Percentiles rank a stretch among this genome's conserved stretches.
Conservation (phyloP, 2,797 vertebrate genomes). For the Diplodus sargus region DNA sequence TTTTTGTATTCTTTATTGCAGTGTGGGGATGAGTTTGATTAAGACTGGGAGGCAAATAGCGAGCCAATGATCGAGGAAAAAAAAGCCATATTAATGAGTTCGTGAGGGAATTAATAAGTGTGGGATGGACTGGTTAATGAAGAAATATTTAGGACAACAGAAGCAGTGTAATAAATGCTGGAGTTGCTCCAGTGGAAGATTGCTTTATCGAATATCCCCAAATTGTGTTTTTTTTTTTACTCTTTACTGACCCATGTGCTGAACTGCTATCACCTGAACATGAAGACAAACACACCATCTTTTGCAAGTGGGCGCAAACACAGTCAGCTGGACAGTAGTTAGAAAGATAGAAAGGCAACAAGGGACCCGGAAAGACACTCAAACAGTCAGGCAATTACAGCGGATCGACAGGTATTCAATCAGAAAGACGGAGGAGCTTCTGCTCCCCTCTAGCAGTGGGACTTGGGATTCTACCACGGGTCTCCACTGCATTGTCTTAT, state of each 20-base stretch:
- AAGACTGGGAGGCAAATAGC: constrained; percentile 76
- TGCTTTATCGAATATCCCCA: constrained; percentile 31
- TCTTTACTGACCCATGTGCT: constrained; percentile 31
- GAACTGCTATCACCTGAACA: constrained; percentile 14
- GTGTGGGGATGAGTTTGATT: constrained; percentile 77
- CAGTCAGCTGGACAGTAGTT: constrained; percentile 14
- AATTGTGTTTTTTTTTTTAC: constrained; percentile 19
- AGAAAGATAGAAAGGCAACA: constrained; percentile 25
- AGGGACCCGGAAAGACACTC: constrained; percentile 35
- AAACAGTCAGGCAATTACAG: constrained; percentile 49
- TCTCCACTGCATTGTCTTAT: constrained; percentile 53
- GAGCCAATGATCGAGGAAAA: constrained; percentile 67
- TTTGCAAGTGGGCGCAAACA: constrained; percentile 1
- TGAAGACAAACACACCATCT: background rate
- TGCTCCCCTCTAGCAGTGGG: constrained; percentile 21
- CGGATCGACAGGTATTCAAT: constrained; percentile 55
- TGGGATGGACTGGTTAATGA: constrained; percentile 67
- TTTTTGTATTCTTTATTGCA: constrained; percentile 63
- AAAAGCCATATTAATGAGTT: constrained; percentile 70
- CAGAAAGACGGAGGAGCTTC: constrained; percentile 34
- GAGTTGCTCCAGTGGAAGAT: constrained; percentile 34
- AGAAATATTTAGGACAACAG: constrained; percentile 66
- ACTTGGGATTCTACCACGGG: constrained; percentile 36
- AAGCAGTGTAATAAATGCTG: constrained; percentile 46
- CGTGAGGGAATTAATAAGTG: constrained; percentile 67